Evolutionary conservation across 2,797 vertebrate genomes (phyloP), one percentile per base, ranked within the genome.

Genomic region (Hafferia zeledoni): DNA sequence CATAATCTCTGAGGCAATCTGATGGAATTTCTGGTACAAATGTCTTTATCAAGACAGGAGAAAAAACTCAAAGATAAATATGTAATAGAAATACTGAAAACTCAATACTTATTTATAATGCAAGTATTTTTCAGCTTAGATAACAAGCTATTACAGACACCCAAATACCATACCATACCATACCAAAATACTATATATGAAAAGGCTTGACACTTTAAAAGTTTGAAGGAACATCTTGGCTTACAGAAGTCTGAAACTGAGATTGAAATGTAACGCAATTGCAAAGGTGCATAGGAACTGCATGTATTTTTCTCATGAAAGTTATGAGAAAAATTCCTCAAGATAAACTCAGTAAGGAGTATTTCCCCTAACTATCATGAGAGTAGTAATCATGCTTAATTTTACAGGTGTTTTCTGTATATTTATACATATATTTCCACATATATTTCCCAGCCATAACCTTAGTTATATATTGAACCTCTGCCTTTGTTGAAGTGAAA

Each of bases 1-100:
- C 70, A 80, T 95, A 95, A 96, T 81, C 37, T 89, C 47, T 78
- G 23, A 84, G 37, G 56, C 86, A 90, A 91, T 87, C 52, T 68
- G 44, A 65, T 28, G 78, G 37, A 49, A 61, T 64, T 90, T 93
- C 50, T 56, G 8, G 46, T 79, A 31, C 56, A 43, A 68, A 83
- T 18, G 16, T 46, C 64, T 71, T 6, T 39, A 43, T 83, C 24
- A 90, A 67, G 55, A 44, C 63, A 65, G 70, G 20, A 71, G 27
- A 80, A 53, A 68, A 64, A 65, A 87, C 46, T n/a, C 14, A 43
- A 89, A 94, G 84, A 68, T 5, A 82, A 49, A 80, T 61, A 52
- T 74, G 20, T 79, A 82, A 39, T 2, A 59, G 30, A 24, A 60
- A 20, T 70, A 92, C 78, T 86, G 69, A 92, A 64, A 93, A 85